These are phyloP conservation scores for Cosmopolites sordidus DNA, from an alignment of 2,888 invertebrate species.

Conservation along the genomic window DNA sequence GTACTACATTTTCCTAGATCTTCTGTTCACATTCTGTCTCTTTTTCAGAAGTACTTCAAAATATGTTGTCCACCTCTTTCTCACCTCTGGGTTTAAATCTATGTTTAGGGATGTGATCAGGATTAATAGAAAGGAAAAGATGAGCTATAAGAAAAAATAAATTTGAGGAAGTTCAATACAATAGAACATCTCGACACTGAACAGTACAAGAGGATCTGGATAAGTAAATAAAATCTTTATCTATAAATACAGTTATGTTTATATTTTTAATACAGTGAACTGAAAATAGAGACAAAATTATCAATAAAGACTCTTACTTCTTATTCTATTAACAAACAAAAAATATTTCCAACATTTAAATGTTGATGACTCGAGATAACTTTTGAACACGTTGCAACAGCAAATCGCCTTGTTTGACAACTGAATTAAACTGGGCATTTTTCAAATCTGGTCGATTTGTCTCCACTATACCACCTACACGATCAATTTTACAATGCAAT, in stretches of 20 bases:
- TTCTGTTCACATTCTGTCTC: no score
- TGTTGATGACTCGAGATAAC: conserved; percentile 97
- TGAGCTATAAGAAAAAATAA: no score
- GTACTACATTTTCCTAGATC: no score
- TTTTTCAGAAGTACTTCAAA: no score
- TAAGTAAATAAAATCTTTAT: no score
- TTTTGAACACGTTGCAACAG: conserved; percentile 97
- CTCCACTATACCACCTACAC: conserved; percentile 93
- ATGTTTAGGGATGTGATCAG: no score
- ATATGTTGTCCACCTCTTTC: no score
- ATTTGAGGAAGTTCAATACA: no score
- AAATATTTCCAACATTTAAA: conserved; percentile 53
- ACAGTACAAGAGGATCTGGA: no score
- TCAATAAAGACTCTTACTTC: neutral
- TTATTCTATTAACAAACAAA: neutral
- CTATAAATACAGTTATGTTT: neutral
- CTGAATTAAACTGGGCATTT: conserved; percentile 89
- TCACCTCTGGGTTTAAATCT: no score
- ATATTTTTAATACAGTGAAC: neutral
- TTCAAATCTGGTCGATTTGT: conserved; percentile 89
- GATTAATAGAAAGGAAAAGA: no score
- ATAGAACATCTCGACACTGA: no score
- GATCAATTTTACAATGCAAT: conserved; percentile 95
- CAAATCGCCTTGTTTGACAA: conserved; percentile 97
- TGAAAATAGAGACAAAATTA: neutral